Base-by-base conservation (phyloP, 2,113 vertebrate species). In the Rhineura floridana region DNA sequence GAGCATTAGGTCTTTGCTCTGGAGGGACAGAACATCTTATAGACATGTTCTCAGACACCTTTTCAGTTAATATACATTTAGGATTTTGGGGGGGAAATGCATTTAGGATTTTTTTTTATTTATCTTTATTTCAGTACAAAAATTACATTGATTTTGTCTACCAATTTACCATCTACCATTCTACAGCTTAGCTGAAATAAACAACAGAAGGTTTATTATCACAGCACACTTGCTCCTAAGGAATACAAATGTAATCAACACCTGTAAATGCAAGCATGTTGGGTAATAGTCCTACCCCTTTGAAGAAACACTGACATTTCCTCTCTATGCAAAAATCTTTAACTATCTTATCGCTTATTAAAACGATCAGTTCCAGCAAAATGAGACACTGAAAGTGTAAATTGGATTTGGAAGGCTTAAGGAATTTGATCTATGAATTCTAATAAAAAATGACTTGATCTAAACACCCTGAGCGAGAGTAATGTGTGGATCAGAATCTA, bases 211-310 rank as follows among this genome's bases (percentile, higher is more conserved):
- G 1, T 85, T 88, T 83, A 76, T 65, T 63, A 67, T 78, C 79
- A 90, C 88, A 83, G 36, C 46, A 59, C 36, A 59, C 69, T 75
- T 11, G 2, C 1, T 17, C 59, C 48, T 81, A 42, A 44, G 30
- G 7, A 73, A 87, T 17, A 93, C 62, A 77, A 90, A 84, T 28
- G 15, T 48, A 91, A 87, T 83, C 67, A 89, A 88, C 21, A n/a
- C 9, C 15, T 48, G 50, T 42, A 90, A 91, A 88, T 69, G 19
- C 83, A 91, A 90, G 2, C 84, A 21, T 7, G 48, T 46, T 83
- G 44, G 86, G 80, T 79, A 81, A 89, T 91, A 85, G 73, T n/a
- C 79, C 65, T 6, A 1, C n/a, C 91, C 83, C n/a, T 90, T 42
- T 39, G 75, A 91, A 70, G 39, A 7, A 17, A 30, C 63, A 17